Percentiles rank a stretch among this genome's conserved stretches.
Conservation (phyloP, 2,888 invertebrate genomes). For the Plagodis dolabraria region DNA sequence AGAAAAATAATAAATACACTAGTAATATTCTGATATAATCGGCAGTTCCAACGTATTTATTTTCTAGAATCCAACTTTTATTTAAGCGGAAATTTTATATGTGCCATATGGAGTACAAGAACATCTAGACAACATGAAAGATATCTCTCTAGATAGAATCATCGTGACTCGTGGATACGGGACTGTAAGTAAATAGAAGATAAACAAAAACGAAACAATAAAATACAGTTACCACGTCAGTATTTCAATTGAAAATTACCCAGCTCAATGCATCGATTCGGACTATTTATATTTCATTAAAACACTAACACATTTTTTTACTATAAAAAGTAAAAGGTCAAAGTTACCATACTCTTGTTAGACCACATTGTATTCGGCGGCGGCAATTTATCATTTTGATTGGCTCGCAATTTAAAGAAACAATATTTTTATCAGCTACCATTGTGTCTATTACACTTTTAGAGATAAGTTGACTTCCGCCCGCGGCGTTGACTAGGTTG, state of each 20-base stretch:
- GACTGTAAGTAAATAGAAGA: too few species aligned
- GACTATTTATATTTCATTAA: constrained; percentile 21
- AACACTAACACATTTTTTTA: constrained; percentile 10
- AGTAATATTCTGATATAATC: too few species aligned
- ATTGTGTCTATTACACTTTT: constrained; percentile 2
- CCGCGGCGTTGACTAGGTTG: neutral
- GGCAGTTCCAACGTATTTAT: too few species aligned
- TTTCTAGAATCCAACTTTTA: too few species aligned
- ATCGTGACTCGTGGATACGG: too few species aligned
- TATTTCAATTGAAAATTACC: neutral
- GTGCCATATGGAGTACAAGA: too few species aligned
- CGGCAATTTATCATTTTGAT: constrained; percentile 35
- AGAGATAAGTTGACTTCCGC: constrained; percentile 3
- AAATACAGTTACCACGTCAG: too few species aligned
- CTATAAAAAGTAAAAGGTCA: constrained; percentile 31
- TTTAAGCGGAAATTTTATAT: too few species aligned
- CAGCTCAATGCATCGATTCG: constrained; percentile 12
- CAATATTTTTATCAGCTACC: constrained; percentile 10
- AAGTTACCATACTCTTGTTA: constrained; percentile 33
- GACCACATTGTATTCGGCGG: constrained; percentile 29
- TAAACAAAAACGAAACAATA: too few species aligned
- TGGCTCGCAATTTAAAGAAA: constrained; percentile 15
- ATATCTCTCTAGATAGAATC: too few species aligned
- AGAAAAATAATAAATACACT: too few species aligned
- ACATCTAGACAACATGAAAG: too few species aligned